phyloP scores from a whole-genome alignment of 2,888 invertebrate genomes.

The Euproctis similis region DNA sequence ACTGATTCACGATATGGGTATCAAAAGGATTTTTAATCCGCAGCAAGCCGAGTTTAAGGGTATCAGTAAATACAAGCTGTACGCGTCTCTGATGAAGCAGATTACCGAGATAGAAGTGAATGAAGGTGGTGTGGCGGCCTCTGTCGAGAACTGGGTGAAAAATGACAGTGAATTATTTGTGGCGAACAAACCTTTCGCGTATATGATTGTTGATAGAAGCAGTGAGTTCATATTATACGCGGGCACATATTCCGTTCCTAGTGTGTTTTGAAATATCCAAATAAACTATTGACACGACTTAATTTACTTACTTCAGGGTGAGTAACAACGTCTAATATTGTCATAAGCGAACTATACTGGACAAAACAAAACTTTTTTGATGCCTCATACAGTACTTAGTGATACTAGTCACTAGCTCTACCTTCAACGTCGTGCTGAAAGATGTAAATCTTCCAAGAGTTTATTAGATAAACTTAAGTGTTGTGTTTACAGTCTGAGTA shows the following conservation, averaged over 20 bases:
- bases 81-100: slow-evolving; percentile 48
- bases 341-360: no score
- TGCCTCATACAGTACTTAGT: no score
- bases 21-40: slow-evolving; percentile 45
- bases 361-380: no score
- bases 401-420: no score
- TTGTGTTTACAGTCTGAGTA: no score
- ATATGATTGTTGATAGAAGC: slow-evolving; percentile 40
- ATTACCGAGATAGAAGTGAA: slow-evolving; percentile 38
- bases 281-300: no score
- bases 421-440: no score
- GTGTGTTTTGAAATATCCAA: slow-evolving; percentile 2
- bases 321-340: no score
- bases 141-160: slow-evolving; percentile 18
- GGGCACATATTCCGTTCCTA: slow-evolving; percentile 44
- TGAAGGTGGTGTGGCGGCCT: slow-evolving; percentile 37
- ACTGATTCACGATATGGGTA: slow-evolving; percentile 50
- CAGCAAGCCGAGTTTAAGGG: slow-evolving; percentile 35
- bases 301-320: no score
- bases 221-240: slow-evolving; percentile 50
- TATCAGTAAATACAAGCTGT: slow-evolving; percentile 40
- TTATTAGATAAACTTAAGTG: no score
- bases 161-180: slow-evolving; percentile 23
- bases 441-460: no score
- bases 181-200: slow-evolving; percentile 46